Evolutionary conservation across 2,888 invertebrate species (phyloP).

Genomic region (Tipula lateralis): DNA sequence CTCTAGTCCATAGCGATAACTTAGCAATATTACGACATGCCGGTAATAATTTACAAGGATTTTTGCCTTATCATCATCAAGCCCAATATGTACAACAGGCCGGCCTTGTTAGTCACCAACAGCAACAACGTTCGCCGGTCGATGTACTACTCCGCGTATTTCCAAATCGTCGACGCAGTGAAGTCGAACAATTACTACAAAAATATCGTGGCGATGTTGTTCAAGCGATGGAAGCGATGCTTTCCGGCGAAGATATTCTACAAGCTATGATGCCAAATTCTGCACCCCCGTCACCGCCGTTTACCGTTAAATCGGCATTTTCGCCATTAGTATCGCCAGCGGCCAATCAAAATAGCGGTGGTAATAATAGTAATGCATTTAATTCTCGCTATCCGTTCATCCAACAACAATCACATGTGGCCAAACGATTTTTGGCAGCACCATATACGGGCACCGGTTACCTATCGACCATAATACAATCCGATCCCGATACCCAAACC

Average conservation of each 20-base stretch:
- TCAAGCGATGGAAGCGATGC: conserved; percentile 88
- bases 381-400: conserved; percentile 46
- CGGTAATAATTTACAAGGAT: conserved; percentile 45
- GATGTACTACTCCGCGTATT: conserved; percentile 85
- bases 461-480: conserved; percentile 67
- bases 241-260: conserved; percentile 56
- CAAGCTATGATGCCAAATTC: conserved; percentile 37
- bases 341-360: conserved; percentile 43
- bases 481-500: conserved; percentile 41
- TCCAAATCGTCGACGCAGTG: conserved; percentile 77
- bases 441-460: conserved; percentile 81
- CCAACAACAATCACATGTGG: conserved; percentile 53
- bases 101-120: conserved; percentile 42
- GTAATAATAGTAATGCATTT: conserved; percentile 35
- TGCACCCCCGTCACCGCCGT: conserved; percentile 44
- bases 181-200: conserved; percentile 79
- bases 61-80: conserved; percentile 51
- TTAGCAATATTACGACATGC: conserved; percentile 40
- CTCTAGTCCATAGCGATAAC: conserved; percentile 34
- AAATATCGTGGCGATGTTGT: conserved; percentile 85
- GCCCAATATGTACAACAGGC: conserved; percentile 43
- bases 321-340: conserved; percentile 62
- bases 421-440: conserved; percentile 74
- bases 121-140: conserved; percentile 65
- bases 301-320: conserved; percentile 62